These are phyloP conservation scores for Globicephala melas DNA, from an alignment of 2,113 vertebrate genomes.

Conservation along the genomic window DNA sequence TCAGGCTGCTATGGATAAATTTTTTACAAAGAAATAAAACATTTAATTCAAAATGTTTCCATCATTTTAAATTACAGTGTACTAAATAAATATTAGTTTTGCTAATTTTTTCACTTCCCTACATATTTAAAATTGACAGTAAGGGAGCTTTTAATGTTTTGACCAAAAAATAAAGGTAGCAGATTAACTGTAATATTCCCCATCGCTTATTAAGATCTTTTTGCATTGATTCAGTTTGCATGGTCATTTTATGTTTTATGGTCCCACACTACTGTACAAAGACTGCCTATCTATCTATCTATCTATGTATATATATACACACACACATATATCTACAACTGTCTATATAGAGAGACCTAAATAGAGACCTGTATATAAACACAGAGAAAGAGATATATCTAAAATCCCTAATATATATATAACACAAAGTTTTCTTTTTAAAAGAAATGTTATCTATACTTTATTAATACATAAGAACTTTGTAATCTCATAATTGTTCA, in stretches of 20 bases:
- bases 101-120: neutral
- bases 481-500: neutral
- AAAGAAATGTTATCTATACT: neutral
- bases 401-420: neutral
- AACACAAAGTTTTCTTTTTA: neutral
- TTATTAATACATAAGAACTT: neutral
- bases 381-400: neutral
- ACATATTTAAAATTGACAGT: neutral
- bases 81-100: neutral
- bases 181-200: neutral
- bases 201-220: neutral
- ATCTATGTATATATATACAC: neutral
- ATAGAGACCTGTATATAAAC: neutral
- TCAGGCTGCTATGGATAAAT: neutral
- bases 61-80: neutral
- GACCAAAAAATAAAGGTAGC: neutral
- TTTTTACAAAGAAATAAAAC: neutral
- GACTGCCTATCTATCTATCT: neutral
- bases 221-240: neutral
- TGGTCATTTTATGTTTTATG: neutral
- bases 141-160: neutral
- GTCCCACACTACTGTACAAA: neutral
- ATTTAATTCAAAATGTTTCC: neutral
- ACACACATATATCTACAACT: fast-evolving
- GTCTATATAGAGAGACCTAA: neutral